Base-by-base conservation (phyloP, 2,797 vertebrate genomes). In the Takifugu ocellatus region DNA sequence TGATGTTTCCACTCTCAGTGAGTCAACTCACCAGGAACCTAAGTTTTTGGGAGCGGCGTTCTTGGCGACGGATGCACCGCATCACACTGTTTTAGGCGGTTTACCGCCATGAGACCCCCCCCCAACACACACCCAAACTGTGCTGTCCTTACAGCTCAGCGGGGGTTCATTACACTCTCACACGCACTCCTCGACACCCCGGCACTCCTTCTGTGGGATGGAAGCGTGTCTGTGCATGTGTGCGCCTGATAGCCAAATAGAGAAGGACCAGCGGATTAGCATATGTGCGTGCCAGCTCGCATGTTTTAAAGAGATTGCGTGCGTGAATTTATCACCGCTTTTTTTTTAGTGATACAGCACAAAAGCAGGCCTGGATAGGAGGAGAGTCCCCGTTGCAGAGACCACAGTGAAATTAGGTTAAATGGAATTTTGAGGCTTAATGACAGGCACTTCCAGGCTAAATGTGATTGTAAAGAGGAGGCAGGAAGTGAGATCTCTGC, bases 121-220 rank as follows among this genome's bases (percentile, higher is more conserved):
- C 9, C 45, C 51, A 44, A 51, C 46, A 47, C 21, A 51, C 42
- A 46, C 54, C 12, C 49, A 57, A 1, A 74, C 17, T 49, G 49
- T 46, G 15, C 31, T 57, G 58, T 6, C 49, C 50, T 67, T 68
- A 64, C 67, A 72, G 74, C 77, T 66, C 54, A 25, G 59, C 52
- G 44, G 72, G 77, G 68, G 57, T 68, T 78, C 72, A 63, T 77
- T 66, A 71, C 51, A 58, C 58, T 61, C 64, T 61, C 62, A 15
- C 50, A 50, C 63, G 51, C 55, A 62, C 48, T 39, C 54, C 61
- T 59, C 0, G 5, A 72, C 77, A 61, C 66, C 75, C 73, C 36
- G 57, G 68, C 76, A 81, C 52, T 76, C 15, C 29, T 51, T 62
- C 33, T 63, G 53, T 61, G 39, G 42, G 53, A 24, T 52, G 1